phyloP scores from a whole-genome alignment of 2,113 vertebrate genomes.

The Hemiprocne comata region DNA sequence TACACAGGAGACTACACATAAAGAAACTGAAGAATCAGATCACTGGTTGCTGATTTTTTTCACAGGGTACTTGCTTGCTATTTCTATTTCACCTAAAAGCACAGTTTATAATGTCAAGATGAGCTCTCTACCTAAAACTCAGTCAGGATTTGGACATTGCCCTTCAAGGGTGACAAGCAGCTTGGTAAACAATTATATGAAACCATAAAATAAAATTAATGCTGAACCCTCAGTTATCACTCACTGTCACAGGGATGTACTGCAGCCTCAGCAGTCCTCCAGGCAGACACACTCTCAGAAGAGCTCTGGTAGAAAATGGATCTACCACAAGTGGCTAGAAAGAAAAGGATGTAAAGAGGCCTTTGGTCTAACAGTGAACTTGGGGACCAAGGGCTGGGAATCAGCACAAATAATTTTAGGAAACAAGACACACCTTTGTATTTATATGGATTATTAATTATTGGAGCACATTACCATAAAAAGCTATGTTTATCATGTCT shows the following conservation, averaged over 20 bases:
- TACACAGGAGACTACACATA: not conserved
- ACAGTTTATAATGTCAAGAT: not conserved
- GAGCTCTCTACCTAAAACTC: not conserved
- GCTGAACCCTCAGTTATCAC: not conserved
- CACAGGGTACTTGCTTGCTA: not conserved
- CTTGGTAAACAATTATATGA: not conserved
- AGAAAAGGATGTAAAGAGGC: not conserved
- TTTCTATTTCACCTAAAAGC: not conserved
- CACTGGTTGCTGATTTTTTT: not conserved
- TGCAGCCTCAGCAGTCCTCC: conserved; percentile 19
- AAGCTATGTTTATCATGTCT: not conserved
- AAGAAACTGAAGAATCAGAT: not conserved
- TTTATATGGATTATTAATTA: not conserved
- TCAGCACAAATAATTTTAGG: not conserved
- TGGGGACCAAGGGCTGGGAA: not conserved
- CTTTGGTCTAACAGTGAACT: not conserved
- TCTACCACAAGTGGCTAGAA: not conserved
- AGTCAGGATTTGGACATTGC: not conserved
- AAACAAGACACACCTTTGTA: not conserved
- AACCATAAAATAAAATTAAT: not conserved
- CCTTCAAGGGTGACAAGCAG: conserved; percentile 17
- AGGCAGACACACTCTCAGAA: not conserved
- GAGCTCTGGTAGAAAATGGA: not conserved
- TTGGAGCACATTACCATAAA: not conserved
- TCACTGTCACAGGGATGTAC: not conserved